Base-by-base conservation (phyloP, 2,888 invertebrate species). In the Apotomis capreana region DNA sequence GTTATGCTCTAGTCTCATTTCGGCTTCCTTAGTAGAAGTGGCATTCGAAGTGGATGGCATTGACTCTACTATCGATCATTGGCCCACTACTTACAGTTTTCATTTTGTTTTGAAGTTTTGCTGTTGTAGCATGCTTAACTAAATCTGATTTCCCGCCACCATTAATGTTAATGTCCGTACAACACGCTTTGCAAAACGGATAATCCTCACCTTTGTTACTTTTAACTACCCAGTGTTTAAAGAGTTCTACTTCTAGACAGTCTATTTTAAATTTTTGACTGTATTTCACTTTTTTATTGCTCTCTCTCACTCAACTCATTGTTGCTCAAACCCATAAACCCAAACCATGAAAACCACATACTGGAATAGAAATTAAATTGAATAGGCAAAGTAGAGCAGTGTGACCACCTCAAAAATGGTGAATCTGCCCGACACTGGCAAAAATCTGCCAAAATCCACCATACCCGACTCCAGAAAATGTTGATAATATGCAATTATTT, bases 161-260 rank as follows among this genome's bases (percentile, higher is more conserved):
- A 40, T 40, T 64, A 52, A 64, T 64, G n/a, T n/a, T n/a, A n/a
- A n/a, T 46, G 44, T 64, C 63, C 0, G 15, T 37, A 64, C 63
- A 64, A 54, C 63, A 64, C 13, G 54, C 63, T 54, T 64, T 64
- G 54, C 63, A 64, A 64, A 54, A 63, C 9, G 52, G 54, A 54
- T 15, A 64, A 4, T 64, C 63, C 12, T 61, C 49, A 15, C 46
- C 46, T 36, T 61, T 46, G 4, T 61, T 49, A n/a, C 60, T 46
- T 61, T 61, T 61, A 15, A 26, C 46, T 5, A 61, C 8, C 60
- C 60, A 61, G 10, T 46, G 46, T 46, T 61, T 61, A 61, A 61
- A 61, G 3, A 15, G 4, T 9, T 44, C 44, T 4, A 46, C 37
- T 5, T 36, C 36, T 58, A 36, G 36, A 36, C 57, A 57, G 10